Conservation (phyloP, 2,113 vertebrate species). For the Sula dactylatra region DNA sequence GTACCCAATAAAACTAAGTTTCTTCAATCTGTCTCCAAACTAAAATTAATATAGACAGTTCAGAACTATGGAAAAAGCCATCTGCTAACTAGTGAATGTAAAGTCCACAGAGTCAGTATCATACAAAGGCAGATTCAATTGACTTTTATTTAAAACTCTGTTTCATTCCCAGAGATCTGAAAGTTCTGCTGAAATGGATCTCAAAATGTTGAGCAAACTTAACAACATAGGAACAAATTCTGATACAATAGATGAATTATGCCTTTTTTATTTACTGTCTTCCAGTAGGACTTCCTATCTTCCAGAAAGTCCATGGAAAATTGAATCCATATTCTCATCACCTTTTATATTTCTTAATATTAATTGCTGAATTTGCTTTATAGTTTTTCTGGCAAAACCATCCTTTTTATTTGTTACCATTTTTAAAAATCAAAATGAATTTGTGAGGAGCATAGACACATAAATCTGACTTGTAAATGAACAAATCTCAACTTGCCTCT, state of each 20-base stretch:
- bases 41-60: slow-evolving; percentile 37
- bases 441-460: background rate
- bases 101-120: background rate
- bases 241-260: background rate
- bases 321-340: background rate
- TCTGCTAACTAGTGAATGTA: slow-evolving; percentile 44
- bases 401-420: background rate
- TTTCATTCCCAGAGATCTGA: background rate
- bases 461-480: background rate
- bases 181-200: background rate
- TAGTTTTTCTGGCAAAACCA: background rate
- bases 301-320: background rate
- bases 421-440: background rate
- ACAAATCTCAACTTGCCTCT: background rate
- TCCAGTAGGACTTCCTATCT: background rate
- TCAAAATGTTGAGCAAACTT: background rate
- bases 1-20: background rate
- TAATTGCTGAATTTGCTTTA: background rate
- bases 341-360: background rate
- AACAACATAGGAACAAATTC: background rate
- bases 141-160: background rate
- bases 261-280: background rate
- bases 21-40: slow-evolving; percentile 36
- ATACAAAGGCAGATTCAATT: background rate
- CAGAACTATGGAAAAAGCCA: slow-evolving; percentile 14